These are phyloP conservation scores for Peromyscus melanophrys DNA, from an alignment of 2,797 vertebrate species.

Conservation along the genomic window DNA sequence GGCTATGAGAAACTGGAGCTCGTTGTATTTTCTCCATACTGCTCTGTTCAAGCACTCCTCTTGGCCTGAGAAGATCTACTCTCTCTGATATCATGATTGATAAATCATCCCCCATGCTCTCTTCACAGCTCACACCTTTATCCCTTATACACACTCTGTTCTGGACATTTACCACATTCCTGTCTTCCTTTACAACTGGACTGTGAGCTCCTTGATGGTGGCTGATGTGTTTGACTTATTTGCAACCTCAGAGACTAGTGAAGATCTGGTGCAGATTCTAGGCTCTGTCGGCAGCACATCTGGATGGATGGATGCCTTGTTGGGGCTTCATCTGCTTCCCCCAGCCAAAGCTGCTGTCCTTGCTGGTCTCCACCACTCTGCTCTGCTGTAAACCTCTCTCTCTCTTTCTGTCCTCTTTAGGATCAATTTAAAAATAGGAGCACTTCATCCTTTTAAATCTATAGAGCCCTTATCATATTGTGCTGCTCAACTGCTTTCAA, in stretches of 20 bases:
- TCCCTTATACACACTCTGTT: not conserved
- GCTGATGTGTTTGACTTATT: not conserved
- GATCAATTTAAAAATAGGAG: constrained; percentile 64
- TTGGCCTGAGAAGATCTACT: not conserved
- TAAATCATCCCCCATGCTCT: accelerated
- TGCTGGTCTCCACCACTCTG: not conserved
- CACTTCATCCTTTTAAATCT: constrained; percentile 61
- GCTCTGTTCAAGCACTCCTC: not conserved
- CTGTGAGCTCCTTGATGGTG: constrained; percentile 21
- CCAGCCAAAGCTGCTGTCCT: constrained; percentile 22
- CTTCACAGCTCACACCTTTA: not conserved
- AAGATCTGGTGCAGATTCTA: not conserved
- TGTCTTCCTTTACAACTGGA: not conserved
- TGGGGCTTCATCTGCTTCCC: not conserved
- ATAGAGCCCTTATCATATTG: not conserved
- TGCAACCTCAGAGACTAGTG: not conserved
- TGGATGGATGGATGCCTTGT: not conserved
- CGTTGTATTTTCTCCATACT: not conserved
- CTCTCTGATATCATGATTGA: not conserved
- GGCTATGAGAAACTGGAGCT: constrained; percentile 10
- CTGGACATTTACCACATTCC: not conserved
- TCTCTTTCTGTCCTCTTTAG: constrained; percentile 49
- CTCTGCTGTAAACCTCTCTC: constrained; percentile 38
- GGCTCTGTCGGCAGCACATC: constrained; percentile 3
- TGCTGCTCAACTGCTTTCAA: constrained; percentile 56